Conservation (phyloP, 92 coral and sea anemone genomes). For the Ricordea florida region DNA sequence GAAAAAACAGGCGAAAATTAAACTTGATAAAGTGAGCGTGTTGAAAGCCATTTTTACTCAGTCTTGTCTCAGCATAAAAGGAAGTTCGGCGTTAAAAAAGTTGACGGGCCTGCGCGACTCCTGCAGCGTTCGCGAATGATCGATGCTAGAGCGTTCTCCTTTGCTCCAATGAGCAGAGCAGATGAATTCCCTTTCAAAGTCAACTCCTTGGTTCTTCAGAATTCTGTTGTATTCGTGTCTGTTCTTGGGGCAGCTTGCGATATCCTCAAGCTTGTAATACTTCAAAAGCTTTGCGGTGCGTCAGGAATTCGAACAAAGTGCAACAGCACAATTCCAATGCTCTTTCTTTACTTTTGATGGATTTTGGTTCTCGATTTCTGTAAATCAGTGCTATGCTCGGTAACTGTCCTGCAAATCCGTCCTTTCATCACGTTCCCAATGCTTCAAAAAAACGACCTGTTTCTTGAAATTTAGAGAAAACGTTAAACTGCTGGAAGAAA, state of each 20-base stretch:
- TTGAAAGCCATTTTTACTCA: conserved; percentile 23
- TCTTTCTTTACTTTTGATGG: conserved; percentile 12
- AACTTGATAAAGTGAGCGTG: conserved; percentile 1
- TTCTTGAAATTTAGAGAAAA: conserved; percentile 37
- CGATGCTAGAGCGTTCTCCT: too few relatives aligned
- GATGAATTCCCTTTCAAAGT: conserved; percentile 50
- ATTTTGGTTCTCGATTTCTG: conserved; percentile 1
- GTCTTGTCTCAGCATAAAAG: conserved; percentile 17
- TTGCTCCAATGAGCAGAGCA: conserved; percentile 49
- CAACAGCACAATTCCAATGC: conserved; percentile 62
- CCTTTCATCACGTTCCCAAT: conserved; percentile 30
- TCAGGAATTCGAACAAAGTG: conserved; percentile 58
- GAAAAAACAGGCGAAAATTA: conserved; percentile 39
- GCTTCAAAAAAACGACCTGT: conserved; percentile 47
- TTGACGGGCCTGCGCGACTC: too few relatives aligned
- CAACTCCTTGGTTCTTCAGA: conserved; percentile 50
- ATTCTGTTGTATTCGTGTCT: conserved; percentile 16
- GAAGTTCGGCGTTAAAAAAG: neutral
- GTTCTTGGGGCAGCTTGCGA: conserved; percentile 33
- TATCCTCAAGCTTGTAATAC: conserved; percentile 34
- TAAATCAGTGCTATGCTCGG: conserved; percentile 28
- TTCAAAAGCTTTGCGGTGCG: conserved; percentile 38
- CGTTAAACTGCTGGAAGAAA: conserved; percentile 4
- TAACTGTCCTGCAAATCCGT: conserved; percentile 23
- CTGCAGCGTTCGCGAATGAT: too few relatives aligned